Evolutionary conservation across 2,113 vertebrate genomes (phyloP).

Genomic region (Gopherus flavomarginatus): DNA sequence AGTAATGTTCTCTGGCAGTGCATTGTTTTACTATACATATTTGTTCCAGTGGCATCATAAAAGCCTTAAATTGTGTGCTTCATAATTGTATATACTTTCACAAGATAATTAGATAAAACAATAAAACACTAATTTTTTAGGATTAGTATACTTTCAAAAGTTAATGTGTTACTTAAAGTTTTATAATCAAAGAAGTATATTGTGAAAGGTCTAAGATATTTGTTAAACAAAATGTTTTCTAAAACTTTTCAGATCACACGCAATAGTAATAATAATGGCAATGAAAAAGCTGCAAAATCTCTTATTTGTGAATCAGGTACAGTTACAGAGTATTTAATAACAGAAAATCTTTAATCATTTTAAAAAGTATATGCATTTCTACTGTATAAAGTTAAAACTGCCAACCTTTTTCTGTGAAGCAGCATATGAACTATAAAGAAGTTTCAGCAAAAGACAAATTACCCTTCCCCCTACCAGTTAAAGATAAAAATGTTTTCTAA

Average conservation of each 20-base stretch:
- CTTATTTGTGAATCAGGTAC: not conserved
- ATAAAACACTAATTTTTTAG: not conserved
- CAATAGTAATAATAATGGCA: not conserved
- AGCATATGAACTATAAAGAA: not conserved
- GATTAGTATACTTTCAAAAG: not conserved
- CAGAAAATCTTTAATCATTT: not conserved
- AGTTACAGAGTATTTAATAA: not conserved
- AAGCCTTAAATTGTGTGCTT: not conserved
- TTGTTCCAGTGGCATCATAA: not conserved
- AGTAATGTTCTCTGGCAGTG: not conserved
- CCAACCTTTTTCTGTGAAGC: not conserved
- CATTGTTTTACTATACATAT: not conserved
- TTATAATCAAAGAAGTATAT: not conserved
- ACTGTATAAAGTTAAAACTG: not conserved
- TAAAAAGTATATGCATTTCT: not conserved
- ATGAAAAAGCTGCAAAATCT: not conserved
- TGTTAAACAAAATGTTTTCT: not conserved
- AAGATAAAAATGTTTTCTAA: slow-evolving; percentile 1
- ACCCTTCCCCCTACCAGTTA: not conserved
- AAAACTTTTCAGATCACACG: not conserved
- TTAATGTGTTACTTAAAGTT: not conserved
- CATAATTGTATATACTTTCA: not conserved
- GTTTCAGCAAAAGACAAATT: not conserved
- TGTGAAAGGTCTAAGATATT: not conserved
- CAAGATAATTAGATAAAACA: not conserved